Base-by-base conservation (phyloP, 2,797 vertebrate genomes). In the Eulemur albifrons region DNA sequence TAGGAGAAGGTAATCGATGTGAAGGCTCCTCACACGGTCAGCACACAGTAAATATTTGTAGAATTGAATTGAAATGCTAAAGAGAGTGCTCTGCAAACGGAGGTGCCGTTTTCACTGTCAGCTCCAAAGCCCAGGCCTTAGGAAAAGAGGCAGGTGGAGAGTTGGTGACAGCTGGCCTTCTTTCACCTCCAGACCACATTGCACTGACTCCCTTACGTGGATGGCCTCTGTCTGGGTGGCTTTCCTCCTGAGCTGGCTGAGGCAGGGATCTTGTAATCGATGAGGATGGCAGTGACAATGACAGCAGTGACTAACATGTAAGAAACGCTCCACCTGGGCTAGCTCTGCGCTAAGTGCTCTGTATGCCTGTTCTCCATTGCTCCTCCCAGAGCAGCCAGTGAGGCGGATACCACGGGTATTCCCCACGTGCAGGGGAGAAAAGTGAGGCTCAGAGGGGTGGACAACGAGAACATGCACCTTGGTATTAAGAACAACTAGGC, bases 1-100 rank as follows among this genome's bases (percentile, higher is more conserved):
- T 85, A 88, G 54, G 25, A 96, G 82, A 95, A 93, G 84, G 48
- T 52, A 76, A 90, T 92, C 7, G 0, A 25, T 76, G 57, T 52
- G 73, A 67, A 82, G 52, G 4, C 59, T 43, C 81, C 84, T 93
- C 84, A 72, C 59, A 2, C 4, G 59, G 72, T 43, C 35, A 1
- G 57, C 76, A 21, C 77, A 82, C 17, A 30, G 93, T 95, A 87
- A 95, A 85, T 94, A 93, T 94, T 92, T 94, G 76, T 82, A 48
- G 79, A 97, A 80, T 81, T 57, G 81, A 94, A 87, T 54, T 87
- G 85, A 81, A 95, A 94, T 81, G 89, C 95, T 73, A 88, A 92
- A 77, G 88, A 93, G 87, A 81, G 79, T 0, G 10, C 70, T 96
- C 83, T 43, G 70, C 45, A 43, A 32, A 95, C 32, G 54, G 70